A percentile compares a stretch with the other conserved stretches of the same genome.
These are phyloP conservation scores for Eilema depressum DNA, from an alignment of 2,888 invertebrate genomes.

Conservation along the genomic window DNA sequence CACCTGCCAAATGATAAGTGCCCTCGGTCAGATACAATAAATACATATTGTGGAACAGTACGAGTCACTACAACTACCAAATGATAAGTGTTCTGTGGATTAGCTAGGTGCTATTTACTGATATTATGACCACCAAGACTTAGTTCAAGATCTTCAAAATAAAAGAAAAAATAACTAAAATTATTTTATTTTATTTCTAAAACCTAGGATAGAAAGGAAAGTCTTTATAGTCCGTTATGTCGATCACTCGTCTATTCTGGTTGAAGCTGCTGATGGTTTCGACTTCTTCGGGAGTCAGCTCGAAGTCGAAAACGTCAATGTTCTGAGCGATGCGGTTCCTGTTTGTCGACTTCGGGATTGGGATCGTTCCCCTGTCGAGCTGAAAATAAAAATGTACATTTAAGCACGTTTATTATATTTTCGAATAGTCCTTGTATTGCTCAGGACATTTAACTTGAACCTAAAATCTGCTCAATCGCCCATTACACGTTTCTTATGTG, in stretches of 20 bases:
- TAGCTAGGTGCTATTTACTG: no score
- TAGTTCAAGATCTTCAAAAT: not conserved
- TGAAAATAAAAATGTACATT: conserved; percentile 46
- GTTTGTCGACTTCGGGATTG: conserved; percentile 89
- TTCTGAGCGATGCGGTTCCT: conserved; percentile 86
- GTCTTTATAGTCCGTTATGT: conserved; percentile 56
- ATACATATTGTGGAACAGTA: no score
- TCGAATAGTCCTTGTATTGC: no score
- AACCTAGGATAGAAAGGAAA: conserved; percentile 68
- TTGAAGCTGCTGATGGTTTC: conserved; percentile 83
- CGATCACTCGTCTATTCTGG: conserved; percentile 71
- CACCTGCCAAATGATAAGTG: no score
- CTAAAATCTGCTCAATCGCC: no score
- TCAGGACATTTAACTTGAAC: no score
- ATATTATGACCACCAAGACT: no score
- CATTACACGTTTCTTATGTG: no score
- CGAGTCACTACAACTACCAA: no score
- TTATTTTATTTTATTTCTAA: conserved; percentile 28
- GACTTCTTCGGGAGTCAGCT: conserved; percentile 84
- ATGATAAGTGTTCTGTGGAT: no score
- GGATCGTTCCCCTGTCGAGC: conserved; percentile 86
- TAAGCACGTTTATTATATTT: no score
- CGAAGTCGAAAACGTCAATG: conserved; percentile 88
- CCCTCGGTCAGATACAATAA: no score
- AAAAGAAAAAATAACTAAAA: not conserved